phyloP scores from a whole-genome alignment of 2,797 vertebrate species.

The Cossypha dichroa region DNA sequence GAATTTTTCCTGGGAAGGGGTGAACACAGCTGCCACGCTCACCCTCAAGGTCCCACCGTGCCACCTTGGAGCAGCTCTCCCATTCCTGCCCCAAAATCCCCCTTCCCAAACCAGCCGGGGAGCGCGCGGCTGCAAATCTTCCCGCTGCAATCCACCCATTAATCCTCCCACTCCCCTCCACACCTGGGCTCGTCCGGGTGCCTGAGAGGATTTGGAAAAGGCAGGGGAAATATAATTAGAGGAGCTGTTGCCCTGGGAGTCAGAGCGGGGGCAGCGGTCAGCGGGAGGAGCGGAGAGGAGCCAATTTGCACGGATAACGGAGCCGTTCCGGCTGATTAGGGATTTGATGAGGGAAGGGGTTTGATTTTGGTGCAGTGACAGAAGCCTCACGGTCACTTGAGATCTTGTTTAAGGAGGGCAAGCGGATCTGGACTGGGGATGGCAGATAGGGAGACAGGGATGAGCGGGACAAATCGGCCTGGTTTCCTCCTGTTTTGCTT shows the following conservation, averaged over 20 bases:
- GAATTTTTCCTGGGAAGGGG: background rate
- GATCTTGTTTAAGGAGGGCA: slow-evolving; percentile 59
- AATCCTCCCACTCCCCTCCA: slow-evolving; percentile 35
- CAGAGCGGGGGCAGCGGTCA: slow-evolving; percentile 33
- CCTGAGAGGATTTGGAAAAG: slow-evolving; percentile 63
- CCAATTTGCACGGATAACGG: slow-evolving; percentile 84
- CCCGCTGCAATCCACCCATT: background rate
- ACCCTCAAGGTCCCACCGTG: rapidly evolving
- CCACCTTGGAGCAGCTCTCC: background rate
- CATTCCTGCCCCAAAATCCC: background rate
- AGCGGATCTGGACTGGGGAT: slow-evolving; percentile 40
- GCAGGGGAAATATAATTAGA: slow-evolving; percentile 56
- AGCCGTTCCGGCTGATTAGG: slow-evolving; percentile 83
- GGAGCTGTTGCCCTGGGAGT: slow-evolving; percentile 38
- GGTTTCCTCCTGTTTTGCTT: background rate
- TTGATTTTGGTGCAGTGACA: slow-evolving; percentile 55
- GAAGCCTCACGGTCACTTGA: slow-evolving; percentile 57
- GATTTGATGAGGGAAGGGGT: slow-evolving; percentile 68
- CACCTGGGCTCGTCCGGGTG: slow-evolving; percentile 7
- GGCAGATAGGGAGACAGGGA: slow-evolving; percentile 18
- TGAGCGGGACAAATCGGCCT: background rate
- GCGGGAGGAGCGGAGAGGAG: slow-evolving; percentile 71
- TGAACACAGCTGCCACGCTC: rapidly evolving
- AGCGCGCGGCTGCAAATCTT: background rate
- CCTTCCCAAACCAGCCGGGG: background rate